A percentile compares a stretch with the other conserved stretches of the same genome.
phyloP scores from a whole-genome alignment of 2,888 invertebrate genomes.

The Drosophila villosipedis region DNA sequence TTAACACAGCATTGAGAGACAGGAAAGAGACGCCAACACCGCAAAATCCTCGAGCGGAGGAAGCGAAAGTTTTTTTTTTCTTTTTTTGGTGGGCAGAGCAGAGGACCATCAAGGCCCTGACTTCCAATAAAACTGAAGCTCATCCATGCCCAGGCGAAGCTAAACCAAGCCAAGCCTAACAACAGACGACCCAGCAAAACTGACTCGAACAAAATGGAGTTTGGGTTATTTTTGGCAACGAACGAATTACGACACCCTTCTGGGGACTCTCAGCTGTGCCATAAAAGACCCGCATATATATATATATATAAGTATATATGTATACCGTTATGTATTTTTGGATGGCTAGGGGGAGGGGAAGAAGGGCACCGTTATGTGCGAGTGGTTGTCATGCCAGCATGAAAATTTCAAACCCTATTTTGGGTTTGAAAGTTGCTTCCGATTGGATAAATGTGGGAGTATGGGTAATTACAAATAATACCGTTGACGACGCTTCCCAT shows the following conservation, averaged over 20 bases:
- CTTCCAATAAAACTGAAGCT: neutral
- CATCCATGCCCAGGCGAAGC: neutral
- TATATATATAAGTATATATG: constrained; percentile 6
- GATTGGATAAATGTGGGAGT: constrained; percentile 81
- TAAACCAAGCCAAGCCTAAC: neutral
- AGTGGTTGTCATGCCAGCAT: constrained; percentile 66
- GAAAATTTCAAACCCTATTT: constrained; percentile 78
- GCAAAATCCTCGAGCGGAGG: constrained; percentile 11
- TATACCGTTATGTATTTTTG: constrained; percentile 40
- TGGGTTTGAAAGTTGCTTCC: constrained; percentile 83
- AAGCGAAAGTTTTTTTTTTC: neutral
- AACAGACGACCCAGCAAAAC: constrained; percentile 6
- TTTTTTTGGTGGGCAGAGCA: neutral
- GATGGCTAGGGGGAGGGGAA: neutral
- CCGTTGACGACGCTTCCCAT: constrained; percentile 34
- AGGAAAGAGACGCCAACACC: constrained; percentile 14
- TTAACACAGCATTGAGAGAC: constrained; percentile 4
- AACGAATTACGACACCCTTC: constrained; percentile 81
- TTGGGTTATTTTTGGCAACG: constrained; percentile 75
- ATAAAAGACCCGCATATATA: constrained; percentile 52
- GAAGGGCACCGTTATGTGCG: constrained; percentile 20
- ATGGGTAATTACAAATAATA: constrained; percentile 83
- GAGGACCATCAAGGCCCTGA: constrained; percentile 10
- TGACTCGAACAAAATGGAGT: constrained; percentile 70
- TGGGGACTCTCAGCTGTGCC: constrained; percentile 49